Evolutionary conservation across 2,888 invertebrate genomes (phyloP).

Genomic region (Napeogenes inachia): DNA sequence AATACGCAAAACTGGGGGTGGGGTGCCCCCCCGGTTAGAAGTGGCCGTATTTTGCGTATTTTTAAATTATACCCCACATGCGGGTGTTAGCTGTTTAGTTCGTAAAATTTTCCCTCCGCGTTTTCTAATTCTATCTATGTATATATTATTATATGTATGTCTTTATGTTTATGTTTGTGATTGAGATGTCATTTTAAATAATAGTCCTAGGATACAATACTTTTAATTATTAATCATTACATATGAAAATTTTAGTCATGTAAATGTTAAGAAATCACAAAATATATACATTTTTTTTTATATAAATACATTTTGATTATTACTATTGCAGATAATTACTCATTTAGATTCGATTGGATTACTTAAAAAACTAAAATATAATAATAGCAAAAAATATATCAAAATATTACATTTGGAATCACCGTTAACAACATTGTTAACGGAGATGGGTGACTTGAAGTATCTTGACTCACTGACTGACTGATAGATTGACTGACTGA

Average conservation of each 20-base stretch:
- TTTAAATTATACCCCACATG: constrained; percentile 75
- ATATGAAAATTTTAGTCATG: no score
- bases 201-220: background rate
- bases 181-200: background rate
- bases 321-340: no score
- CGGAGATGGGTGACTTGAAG: constrained; percentile 4
- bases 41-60: constrained; percentile 77
- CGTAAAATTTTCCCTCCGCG: constrained; percentile 41
- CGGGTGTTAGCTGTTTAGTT: constrained; percentile 66
- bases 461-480: constrained; percentile 13
- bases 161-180: background rate
- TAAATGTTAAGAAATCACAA: no score
- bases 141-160: constrained; percentile 21
- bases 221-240: background rate
- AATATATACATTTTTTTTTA: no score
- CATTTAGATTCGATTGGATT: no score
- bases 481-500: constrained; percentile 20
- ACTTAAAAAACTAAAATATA: no score
- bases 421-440: constrained; percentile 15
- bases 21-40: constrained; percentile 66
- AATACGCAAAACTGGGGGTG: constrained; percentile 68
- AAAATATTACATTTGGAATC: background rate
- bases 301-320: no score
- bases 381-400: background rate
- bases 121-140: constrained; percentile 32